Evolutionary conservation across 2,113 vertebrate species (phyloP), one percentile per base, ranked within the genome.

Genomic region (Baryphthengus martii): DNA sequence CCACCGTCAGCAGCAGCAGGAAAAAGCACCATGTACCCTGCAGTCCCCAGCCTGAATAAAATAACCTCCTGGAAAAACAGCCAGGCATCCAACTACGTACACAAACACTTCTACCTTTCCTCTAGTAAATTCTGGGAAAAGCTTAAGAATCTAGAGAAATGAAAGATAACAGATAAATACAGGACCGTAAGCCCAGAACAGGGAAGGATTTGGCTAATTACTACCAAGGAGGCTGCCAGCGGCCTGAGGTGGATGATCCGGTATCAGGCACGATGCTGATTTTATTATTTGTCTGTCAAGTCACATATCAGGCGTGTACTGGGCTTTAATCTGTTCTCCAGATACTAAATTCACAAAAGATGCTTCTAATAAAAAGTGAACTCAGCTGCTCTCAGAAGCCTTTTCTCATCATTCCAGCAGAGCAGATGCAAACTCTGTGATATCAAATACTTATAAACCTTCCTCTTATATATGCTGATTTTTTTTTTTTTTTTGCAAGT

Each of bases 291-390:
- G 78, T 26, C 93, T 88, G 78, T 90, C 90, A 88, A 83, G 58
- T 13, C 82, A 26, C 62, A 23, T 50, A 82, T 42, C 77, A 79
- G 77, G 33, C 14, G 49, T 17, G 90, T n/a, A 33, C 59, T 53
- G 21, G 3, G 21, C 90, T 93, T 87, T 88, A 79, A 88, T 91
- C 90, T 87, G 29, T 3, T 91, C 90, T 93, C 77, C 76, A 93
- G 71, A 26, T 58, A 63, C 77, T 87, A 89, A 90, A 92, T 85
- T 83, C 89, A 89, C 10, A 3, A 19, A 94, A 84, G 91, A 81
- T 44, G 83, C 83, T 67, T 56, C 93, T 72, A 95, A 97, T 90
- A 93, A 93, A 77, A 88, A 95, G 83, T 37, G 85, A 96, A 88
- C 85, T 89, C 86, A 13, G 90, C 72, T 76, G 68, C 92, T 94